Evolutionary conservation across 2,113 vertebrate species (phyloP).

Genomic region (Ia io): DNA sequence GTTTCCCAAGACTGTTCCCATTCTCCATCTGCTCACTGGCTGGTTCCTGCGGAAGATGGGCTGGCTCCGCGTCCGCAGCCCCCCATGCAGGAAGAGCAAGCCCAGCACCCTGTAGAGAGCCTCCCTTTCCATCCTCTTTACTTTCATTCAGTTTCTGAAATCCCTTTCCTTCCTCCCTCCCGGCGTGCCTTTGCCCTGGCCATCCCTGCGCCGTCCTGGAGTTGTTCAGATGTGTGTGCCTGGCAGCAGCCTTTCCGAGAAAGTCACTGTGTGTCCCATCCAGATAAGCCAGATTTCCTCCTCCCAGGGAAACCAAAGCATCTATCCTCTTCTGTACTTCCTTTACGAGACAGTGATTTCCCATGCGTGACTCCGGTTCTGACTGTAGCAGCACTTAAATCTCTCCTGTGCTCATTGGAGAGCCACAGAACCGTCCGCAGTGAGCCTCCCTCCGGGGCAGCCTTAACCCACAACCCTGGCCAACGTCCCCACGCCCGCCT

Average conservation of each 20-base stretch:
- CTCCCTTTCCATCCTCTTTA: not conserved
- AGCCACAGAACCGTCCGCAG: not conserved
- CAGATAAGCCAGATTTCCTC: not conserved
- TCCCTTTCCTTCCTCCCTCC: not conserved
- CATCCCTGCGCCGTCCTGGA: not conserved
- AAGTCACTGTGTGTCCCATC: fast-evolving
- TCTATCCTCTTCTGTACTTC: not conserved
- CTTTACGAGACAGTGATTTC: not conserved
- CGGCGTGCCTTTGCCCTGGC: not conserved
- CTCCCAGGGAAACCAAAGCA: not conserved
- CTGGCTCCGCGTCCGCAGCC: fast-evolving
- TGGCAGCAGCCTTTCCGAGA: not conserved
- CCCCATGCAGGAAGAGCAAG: not conserved
- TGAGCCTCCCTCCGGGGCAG: not conserved
- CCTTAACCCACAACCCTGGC: not conserved
- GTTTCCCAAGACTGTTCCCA: not conserved
- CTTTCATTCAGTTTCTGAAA: not conserved
- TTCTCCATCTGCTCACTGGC: not conserved
- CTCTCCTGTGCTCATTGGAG: not conserved
- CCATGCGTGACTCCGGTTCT: not conserved
- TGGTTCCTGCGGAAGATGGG: not conserved
- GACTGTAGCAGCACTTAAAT: not conserved
- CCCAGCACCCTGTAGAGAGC: not conserved
- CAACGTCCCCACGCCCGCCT: not conserved
- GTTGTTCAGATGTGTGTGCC: not conserved